phyloP scores from a whole-genome alignment of 1,140 invertebrate species.

The Lepidurus couesii region DNA sequence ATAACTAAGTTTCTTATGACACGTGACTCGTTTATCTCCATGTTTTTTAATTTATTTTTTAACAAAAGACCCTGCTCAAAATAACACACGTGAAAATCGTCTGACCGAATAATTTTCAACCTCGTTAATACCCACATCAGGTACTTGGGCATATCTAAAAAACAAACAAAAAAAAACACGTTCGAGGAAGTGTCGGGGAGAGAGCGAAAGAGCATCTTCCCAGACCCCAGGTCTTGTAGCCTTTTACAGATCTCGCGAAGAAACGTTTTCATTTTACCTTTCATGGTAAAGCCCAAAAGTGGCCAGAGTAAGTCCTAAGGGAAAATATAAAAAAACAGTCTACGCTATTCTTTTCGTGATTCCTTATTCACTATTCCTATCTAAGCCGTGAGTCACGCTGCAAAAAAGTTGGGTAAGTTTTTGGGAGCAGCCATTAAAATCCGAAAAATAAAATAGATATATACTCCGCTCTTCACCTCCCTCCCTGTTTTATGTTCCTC shows the following conservation, averaged over 20 bases:
- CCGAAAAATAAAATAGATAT: background rate
- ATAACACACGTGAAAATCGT: background rate
- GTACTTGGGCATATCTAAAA: background rate
- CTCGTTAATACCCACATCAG: background rate
- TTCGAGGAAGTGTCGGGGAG: background rate
- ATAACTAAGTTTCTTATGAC: too few species aligned
- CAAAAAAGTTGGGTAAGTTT: background rate
- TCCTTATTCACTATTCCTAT: background rate
- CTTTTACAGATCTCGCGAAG: background rate
- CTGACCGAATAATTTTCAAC: background rate
- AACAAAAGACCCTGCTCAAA: background rate
- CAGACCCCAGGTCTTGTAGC: background rate
- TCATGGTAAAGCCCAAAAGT: background rate
- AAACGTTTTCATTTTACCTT: background rate
- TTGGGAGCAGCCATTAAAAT: conserved; percentile 8
- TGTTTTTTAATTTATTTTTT: too few species aligned
- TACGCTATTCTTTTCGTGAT: background rate
- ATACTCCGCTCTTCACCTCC: background rate
- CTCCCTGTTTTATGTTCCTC: conserved; percentile 4
- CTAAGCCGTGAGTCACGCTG: conserved; percentile 10
- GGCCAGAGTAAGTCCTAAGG: background rate
- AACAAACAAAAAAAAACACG: background rate
- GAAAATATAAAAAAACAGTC: too few species aligned
- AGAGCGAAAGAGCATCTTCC: background rate
- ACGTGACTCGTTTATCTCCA: too few species aligned